Evolutionary conservation across 2,797 vertebrate species (phyloP).

Genomic region (Carcharodon carcharias): DNA sequence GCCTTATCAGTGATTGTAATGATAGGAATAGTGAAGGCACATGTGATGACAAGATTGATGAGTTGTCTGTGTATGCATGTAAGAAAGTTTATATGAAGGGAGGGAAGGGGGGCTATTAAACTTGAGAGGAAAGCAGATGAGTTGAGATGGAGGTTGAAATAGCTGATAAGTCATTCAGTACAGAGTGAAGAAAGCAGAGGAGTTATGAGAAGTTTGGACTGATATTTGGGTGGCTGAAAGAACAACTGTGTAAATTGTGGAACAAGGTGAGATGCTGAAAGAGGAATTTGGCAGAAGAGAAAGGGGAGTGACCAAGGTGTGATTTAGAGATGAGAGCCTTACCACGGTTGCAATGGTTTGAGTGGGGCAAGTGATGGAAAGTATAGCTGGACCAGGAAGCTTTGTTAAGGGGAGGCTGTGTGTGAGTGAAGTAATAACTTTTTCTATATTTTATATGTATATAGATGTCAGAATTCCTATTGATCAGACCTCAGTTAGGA

Average conservation of each 20-base stretch:
- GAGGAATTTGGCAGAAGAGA: neutral
- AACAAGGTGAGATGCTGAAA: neutral
- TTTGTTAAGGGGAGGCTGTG: neutral
- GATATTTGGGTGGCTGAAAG: no score
- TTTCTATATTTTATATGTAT: neutral
- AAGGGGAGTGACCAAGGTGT: neutral
- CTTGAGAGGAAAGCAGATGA: no score
- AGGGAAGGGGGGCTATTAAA: no score
- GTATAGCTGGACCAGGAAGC: neutral
- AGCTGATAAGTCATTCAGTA: neutral
- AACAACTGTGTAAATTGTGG: no score
- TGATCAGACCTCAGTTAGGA: neutral
- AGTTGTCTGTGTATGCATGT: no score
- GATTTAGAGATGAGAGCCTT: neutral
- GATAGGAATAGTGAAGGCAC: no score
- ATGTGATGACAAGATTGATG: no score
- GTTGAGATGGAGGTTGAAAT: no score
- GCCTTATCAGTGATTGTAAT: no score
- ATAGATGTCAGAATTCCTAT: neutral
- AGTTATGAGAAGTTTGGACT: no score
- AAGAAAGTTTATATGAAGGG: no score
- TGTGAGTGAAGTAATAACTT: neutral
- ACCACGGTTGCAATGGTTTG: neutral
- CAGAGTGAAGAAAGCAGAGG: neutral
- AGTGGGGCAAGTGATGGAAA: neutral